These are phyloP conservation scores for Oenanthe melanoleuca DNA, from an alignment of 2,113 vertebrate species.

Conservation along the genomic window DNA sequence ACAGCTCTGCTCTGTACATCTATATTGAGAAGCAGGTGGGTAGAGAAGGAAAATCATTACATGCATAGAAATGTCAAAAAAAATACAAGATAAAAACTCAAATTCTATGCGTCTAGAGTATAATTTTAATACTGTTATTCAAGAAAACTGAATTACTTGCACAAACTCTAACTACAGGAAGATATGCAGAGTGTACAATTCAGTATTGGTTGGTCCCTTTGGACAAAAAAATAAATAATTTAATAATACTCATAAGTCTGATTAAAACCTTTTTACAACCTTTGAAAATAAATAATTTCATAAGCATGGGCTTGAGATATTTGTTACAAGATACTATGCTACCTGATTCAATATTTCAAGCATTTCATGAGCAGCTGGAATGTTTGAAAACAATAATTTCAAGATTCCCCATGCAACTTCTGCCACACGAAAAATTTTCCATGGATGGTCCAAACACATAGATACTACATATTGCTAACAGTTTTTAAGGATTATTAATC, in stretches of 20 bases:
- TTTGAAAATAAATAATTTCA: background rate
- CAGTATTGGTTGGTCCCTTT: rapidly evolving
- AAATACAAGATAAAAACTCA: background rate
- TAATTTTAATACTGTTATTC: background rate
- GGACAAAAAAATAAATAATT: background rate
- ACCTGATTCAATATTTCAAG: background rate
- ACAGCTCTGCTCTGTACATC: background rate
- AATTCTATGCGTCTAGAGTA: background rate
- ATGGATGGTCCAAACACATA: background rate
- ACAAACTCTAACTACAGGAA: background rate
- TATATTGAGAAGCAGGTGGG: background rate
- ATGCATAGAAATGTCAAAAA: background rate
- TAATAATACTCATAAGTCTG: rapidly evolving
- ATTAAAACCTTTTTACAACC: background rate
- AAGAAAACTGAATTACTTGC: background rate
- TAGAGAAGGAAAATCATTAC: background rate
- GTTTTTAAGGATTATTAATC: background rate
- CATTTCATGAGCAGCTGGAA: background rate
- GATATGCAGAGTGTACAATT: background rate
- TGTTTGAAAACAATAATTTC: background rate
- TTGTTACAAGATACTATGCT: background rate
- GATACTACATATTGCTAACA: rapidly evolving
- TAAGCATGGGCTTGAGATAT: background rate
- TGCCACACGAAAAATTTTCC: background rate
- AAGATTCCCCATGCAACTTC: background rate